Evolutionary conservation across 92 coral and sea anemone species (phyloP).

Genomic region (Hydrozoanthus gracilis): DNA sequence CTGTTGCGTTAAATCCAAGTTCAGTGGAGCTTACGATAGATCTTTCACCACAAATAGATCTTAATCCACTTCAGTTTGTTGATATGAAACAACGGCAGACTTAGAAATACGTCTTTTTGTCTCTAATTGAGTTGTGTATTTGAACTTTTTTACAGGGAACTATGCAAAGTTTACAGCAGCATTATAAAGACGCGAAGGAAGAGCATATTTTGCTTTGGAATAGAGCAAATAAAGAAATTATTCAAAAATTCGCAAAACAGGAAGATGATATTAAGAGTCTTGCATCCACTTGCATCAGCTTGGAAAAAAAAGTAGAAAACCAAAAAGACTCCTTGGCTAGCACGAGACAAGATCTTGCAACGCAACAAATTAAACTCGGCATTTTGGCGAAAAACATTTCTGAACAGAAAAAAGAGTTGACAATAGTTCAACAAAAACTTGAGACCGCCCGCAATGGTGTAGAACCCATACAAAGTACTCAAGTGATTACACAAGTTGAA

Average conservation of each 20-base stretch:
- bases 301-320: conserved; percentile 43
- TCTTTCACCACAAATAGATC: too few species aligned
- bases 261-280: conserved; percentile 18
- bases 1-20: too few species aligned
- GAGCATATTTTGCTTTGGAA: conserved; percentile 51
- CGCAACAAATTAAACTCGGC: conserved; percentile 54
- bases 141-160: conserved; percentile 48
- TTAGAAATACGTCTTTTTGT: too few species aligned
- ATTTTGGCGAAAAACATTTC: conserved; percentile 17
- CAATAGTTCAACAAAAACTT: not conserved
- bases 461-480: not conserved
- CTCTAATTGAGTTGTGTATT: too few species aligned
- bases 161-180: conserved; percentile 47
- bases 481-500: conserved; percentile 3
- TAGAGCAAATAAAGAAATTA: not conserved
- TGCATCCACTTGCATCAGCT: conserved; percentile 1
- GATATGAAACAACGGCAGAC: too few species aligned
- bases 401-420: conserved; percentile 10
- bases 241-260: not conserved
- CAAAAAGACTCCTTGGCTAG: conserved; percentile 60
- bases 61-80: too few species aligned
- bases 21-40: too few species aligned
- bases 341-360: conserved; percentile 54
- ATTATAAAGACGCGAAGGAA: conserved; percentile 29
- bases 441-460: not conserved